These are phyloP conservation scores for Oophaga pumilio DNA, from an alignment of 2,113 vertebrate species.

Conservation along the genomic window DNA sequence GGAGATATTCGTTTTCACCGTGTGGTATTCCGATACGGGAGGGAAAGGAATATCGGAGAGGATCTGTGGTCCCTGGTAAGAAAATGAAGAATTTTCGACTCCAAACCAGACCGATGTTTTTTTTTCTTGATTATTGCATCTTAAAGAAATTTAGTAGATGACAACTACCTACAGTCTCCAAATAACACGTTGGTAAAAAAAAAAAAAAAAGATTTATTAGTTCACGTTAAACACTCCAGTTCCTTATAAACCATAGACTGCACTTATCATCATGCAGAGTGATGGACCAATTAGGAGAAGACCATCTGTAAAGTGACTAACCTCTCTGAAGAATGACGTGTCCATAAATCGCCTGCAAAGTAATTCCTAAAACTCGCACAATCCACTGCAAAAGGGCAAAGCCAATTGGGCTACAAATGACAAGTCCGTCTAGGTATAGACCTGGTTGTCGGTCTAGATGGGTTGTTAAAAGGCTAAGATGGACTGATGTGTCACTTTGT, in stretches of 20 bases:
- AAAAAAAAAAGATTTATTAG: neutral
- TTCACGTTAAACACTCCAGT: neutral
- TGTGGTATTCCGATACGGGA: slow-evolving; percentile 36
- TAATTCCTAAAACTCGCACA: neutral
- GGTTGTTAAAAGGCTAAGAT: no score
- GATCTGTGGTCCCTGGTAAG: neutral
- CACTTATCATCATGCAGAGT: neutral
- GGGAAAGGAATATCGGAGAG: slow-evolving; percentile 6
- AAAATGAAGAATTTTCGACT: neutral
- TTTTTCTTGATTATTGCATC: neutral
- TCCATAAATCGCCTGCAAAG: neutral
- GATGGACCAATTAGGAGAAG: neutral
- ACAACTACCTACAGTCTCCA: neutral
- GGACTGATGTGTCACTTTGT: neutral
- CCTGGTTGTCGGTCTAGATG: neutral
- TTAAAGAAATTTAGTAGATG: neutral
- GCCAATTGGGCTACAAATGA: neutral
- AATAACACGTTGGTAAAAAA: neutral
- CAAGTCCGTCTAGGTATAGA: neutral
- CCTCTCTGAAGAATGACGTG: neutral
- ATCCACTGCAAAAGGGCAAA: neutral
- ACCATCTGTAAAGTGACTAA: neutral
- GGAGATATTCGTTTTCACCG: slow-evolving; percentile 32
- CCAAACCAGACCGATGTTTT: neutral
- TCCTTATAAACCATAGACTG: neutral